Evolutionary conservation across 2,113 vertebrate genomes (phyloP).

Genomic region (Scatophagus argus): DNA sequence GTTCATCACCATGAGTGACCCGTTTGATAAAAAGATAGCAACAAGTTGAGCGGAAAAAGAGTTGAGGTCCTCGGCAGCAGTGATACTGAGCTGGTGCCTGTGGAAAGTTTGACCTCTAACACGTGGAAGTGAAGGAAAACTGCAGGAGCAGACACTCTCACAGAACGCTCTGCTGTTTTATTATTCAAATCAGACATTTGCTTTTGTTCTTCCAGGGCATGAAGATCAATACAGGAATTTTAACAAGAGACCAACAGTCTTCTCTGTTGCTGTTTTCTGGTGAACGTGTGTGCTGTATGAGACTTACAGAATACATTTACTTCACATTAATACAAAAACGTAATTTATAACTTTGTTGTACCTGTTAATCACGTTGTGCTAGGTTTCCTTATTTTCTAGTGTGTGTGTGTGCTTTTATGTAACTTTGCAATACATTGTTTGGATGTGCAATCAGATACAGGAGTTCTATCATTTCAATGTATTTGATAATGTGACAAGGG

Average conservation of each 20-base stretch:
- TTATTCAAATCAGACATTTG: conserved; percentile 61
- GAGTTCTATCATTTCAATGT: neutral
- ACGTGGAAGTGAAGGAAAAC: conserved; percentile 12
- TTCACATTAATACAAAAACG: neutral
- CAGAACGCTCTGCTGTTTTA: conserved; percentile 29
- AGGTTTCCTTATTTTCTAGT: neutral
- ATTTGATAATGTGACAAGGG: conserved; percentile 18
- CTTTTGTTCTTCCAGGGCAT: conserved; percentile 50
- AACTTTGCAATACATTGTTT: neutral
- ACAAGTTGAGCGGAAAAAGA: neutral
- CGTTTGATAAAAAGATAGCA: neutral
- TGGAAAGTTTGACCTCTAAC: conserved; percentile 24
- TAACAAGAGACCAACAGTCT: neutral
- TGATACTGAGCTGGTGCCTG: neutral
- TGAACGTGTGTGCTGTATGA: neutral
- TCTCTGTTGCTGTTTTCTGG: neutral
- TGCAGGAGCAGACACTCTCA: conserved; percentile 1
- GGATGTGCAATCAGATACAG: neutral
- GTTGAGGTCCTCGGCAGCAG: neutral
- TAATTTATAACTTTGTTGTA: neutral
- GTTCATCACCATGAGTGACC: neutral
- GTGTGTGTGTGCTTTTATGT: neutral
- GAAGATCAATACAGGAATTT: conserved; percentile 43
- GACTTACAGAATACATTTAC: neutral
- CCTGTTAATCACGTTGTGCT: neutral